Percentiles rank a stretch among this genome's conserved stretches.
Conservation (phyloP, 1,140 invertebrate species). For the Chlorops oryzae region DNA sequence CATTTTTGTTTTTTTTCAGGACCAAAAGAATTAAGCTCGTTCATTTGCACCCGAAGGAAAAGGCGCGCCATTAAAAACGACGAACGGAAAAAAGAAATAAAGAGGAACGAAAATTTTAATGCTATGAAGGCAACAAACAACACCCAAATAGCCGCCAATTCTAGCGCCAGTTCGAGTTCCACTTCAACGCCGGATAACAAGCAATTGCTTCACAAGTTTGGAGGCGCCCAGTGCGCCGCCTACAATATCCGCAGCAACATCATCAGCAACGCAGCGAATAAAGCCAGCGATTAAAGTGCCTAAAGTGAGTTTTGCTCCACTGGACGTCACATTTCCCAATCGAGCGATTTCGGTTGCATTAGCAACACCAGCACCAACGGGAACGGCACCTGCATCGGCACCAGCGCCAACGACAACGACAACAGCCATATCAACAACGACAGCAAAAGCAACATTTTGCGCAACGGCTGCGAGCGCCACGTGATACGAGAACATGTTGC, state of each 20-base stretch:
- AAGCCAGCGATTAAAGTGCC: slow-evolving; percentile 28
- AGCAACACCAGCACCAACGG: too few relatives aligned
- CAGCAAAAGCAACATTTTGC: not conserved
- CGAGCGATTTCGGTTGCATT: slow-evolving; percentile 1
- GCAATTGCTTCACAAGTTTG: slow-evolving; percentile 14
- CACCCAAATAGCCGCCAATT: slow-evolving; percentile 22
- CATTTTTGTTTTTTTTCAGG: too few relatives aligned
- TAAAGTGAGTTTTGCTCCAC: slow-evolving; percentile 42
- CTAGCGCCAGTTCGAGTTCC: slow-evolving; percentile 29
- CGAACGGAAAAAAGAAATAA: slow-evolving; percentile 2
- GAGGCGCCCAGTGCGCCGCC: too few relatives aligned
- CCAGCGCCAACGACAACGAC: slow-evolving; percentile 2
- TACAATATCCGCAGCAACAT: slow-evolving; percentile 13
- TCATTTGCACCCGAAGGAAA: too few relatives aligned
- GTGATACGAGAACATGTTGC: slow-evolving; percentile 47
- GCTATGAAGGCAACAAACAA: slow-evolving; percentile 44
- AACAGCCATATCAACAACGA: not conserved
- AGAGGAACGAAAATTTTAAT: too few relatives aligned
- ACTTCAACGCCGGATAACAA: slow-evolving; percentile 6
- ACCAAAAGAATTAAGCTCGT: too few relatives aligned
- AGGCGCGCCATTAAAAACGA: not conserved
- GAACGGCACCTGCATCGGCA: not conserved
- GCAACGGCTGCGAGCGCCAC: slow-evolving; percentile 22
- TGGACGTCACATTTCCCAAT: slow-evolving; percentile 29
- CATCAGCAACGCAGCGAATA: slow-evolving; percentile 14